phyloP scores from a whole-genome alignment of 2,888 invertebrate genomes.

The Physocephala rufipes region DNA sequence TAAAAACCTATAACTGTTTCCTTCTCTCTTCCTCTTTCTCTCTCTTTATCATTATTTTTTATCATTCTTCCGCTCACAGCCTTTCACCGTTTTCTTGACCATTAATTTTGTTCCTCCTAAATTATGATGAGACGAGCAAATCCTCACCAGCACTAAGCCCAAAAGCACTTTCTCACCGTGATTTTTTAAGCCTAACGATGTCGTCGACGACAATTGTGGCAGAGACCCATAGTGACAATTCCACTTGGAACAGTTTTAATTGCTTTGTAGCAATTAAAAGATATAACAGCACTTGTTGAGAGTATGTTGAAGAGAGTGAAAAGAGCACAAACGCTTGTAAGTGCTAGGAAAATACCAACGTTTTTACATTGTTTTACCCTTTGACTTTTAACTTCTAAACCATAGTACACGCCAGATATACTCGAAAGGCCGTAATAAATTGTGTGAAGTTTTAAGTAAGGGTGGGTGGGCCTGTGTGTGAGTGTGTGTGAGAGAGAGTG shows the following conservation, averaged over 20 bases:
- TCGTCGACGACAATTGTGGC: too few relatives aligned
- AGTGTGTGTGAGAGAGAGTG: not conserved
- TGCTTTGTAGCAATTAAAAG: constrained; percentile 39
- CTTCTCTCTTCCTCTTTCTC: not conserved
- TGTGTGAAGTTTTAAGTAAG: not conserved
- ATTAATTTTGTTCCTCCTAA: constrained; percentile 3
- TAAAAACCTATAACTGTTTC: not conserved
- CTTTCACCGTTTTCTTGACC: constrained; percentile 9
- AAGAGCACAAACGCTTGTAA: constrained; percentile 1
- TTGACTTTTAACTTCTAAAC: not conserved
- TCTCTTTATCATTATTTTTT: not conserved
- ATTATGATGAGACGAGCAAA: not conserved
- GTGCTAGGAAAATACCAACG: too few relatives aligned
- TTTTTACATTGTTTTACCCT: too few relatives aligned
- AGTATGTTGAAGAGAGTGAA: constrained; percentile 12
- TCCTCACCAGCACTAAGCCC: too few relatives aligned
- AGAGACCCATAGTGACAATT: constrained; percentile 8
- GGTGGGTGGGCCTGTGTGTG: not conserved
- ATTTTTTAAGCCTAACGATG: constrained; percentile 15
- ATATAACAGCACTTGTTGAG: constrained; percentile 28
- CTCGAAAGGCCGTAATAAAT: too few relatives aligned
- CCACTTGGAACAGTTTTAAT: constrained; percentile 37
- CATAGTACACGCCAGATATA: too few relatives aligned
- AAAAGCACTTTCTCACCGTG: not conserved
- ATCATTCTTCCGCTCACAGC: constrained; percentile 23